Conservation (phyloP, 1,140 invertebrate genomes). For the Drosophila watanabei region DNA sequence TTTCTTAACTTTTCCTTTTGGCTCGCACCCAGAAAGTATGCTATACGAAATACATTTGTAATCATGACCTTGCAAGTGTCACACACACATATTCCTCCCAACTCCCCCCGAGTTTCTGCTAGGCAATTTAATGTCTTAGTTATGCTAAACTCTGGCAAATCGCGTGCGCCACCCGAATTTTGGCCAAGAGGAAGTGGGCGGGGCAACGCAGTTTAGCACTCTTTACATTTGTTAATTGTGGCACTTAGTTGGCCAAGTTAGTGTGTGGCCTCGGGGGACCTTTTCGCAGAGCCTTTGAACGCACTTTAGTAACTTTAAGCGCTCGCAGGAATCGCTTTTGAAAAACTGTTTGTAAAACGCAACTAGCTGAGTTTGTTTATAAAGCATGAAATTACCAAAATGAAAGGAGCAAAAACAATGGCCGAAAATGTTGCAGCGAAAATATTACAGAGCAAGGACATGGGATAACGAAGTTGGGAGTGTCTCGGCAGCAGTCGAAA, state of each 20-base stretch:
- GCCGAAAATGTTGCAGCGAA: constrained; percentile 12
- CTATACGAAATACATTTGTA: constrained; percentile 20
- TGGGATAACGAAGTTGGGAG: constrained; percentile 22
- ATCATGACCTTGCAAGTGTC: constrained; percentile 53
- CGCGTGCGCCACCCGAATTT: constrained; percentile 55
- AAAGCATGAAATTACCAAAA: constrained; percentile 42
- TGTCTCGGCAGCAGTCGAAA: constrained; percentile 13
- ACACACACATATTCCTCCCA: not conserved
- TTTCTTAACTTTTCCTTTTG: constrained; percentile 26
- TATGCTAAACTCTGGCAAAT: constrained; percentile 38
- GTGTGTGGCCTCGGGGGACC: not conserved
- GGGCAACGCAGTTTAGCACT: constrained; percentile 34
- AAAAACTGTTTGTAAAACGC: constrained; percentile 18
- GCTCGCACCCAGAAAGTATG: constrained; percentile 34
- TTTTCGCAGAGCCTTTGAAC: not conserved
- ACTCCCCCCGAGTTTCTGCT: not conserved
- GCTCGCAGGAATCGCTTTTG: constrained; percentile 1
- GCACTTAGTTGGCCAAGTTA: constrained; percentile 47
- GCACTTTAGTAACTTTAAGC: not conserved
- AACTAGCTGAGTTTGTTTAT: constrained; percentile 50
- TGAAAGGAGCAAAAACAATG: no score
- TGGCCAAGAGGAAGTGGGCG: constrained; percentile 37
- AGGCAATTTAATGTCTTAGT: constrained; percentile 53
- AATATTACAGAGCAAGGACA: constrained; percentile 14
- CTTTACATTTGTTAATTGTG: constrained; percentile 51